A percentile compares a stretch with the other conserved stretches of the same genome.
Evolutionary conservation across 2,113 vertebrate species (phyloP).

Genomic region (Thamnophis sirtalis): DNA sequence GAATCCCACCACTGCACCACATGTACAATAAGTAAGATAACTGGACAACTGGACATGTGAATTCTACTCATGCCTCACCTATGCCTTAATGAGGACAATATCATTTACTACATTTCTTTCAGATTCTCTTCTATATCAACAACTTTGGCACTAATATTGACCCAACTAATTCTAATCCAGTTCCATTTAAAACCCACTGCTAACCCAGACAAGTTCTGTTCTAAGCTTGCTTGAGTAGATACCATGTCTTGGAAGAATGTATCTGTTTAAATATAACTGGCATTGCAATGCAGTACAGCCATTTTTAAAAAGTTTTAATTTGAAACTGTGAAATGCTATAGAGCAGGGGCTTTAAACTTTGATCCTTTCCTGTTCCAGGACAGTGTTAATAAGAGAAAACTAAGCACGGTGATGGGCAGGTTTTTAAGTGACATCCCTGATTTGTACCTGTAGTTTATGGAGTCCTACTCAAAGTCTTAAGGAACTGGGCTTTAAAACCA

Average conservation of each 20-base stretch:
- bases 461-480: not conserved
- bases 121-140: not conserved
- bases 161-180: not conserved
- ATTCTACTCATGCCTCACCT: not conserved
- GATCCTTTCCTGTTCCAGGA: conserved; percentile 28
- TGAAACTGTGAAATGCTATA: conserved; percentile 30
- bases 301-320: conserved; percentile 51
- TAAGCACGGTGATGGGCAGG: not conserved
- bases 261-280: conserved; percentile 39
- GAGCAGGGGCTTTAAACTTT: conserved; percentile 42
- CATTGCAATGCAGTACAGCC: conserved; percentile 2
- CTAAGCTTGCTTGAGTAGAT: not conserved
- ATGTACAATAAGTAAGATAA: not conserved
- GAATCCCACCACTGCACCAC: too few species aligned
- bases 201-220: not conserved
- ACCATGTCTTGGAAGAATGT: conserved; percentile 15
- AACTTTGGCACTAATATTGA: not conserved
- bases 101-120: not conserved
- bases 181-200: not conserved
- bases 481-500: conserved; percentile 29
- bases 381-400: conserved; percentile 39
- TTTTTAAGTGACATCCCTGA: conserved; percentile 51
- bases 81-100: not conserved
- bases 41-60: not conserved
- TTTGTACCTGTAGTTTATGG: conserved; percentile 26